phyloP scores from a whole-genome alignment of 2,113 vertebrate genomes.

The Bagarius yarrelli region DNA sequence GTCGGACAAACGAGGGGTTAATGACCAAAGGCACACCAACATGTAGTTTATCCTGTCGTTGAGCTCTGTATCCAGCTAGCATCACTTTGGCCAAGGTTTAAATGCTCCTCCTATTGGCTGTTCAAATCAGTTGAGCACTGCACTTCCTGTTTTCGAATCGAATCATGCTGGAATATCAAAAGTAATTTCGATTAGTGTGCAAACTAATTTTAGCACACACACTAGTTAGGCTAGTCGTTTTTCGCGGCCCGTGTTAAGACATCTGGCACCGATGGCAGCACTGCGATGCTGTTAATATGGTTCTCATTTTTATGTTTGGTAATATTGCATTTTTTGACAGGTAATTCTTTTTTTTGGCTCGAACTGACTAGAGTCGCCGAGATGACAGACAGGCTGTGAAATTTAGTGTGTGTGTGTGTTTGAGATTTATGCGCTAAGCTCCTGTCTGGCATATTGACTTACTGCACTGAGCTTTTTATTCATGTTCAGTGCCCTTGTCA shows the following conservation, averaged over 20 bases:
- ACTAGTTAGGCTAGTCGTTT: background rate
- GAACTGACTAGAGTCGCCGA: background rate
- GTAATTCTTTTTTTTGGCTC: constrained; percentile 24
- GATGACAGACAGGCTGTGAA: constrained; percentile 25
- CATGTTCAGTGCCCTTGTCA: constrained; percentile 58
- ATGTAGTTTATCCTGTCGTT: too few species aligned
- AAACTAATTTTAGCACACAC: too few species aligned
- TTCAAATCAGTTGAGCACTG: too few species aligned
- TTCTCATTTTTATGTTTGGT: constrained; percentile 20
- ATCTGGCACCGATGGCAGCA: background rate
- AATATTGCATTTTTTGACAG: constrained; percentile 3
- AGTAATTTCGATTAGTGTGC: too few species aligned
- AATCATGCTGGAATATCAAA: too few species aligned
- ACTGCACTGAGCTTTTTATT: constrained; percentile 64
- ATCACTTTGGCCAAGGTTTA: too few species aligned
- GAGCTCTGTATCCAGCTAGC: too few species aligned
- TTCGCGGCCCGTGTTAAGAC: background rate
- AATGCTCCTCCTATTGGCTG: too few species aligned
- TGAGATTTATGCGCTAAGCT: constrained; percentile 62
- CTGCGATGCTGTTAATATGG: background rate
- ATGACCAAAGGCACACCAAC: too few species aligned
- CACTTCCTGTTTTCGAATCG: too few species aligned
- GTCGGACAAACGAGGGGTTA: too few species aligned
- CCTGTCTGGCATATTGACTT: constrained; percentile 62
- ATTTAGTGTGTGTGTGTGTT: constrained; percentile 37